These are phyloP conservation scores for Brachionus sp. DNA, from an alignment of 1,140 invertebrate species.

Conservation along the genomic window DNA sequence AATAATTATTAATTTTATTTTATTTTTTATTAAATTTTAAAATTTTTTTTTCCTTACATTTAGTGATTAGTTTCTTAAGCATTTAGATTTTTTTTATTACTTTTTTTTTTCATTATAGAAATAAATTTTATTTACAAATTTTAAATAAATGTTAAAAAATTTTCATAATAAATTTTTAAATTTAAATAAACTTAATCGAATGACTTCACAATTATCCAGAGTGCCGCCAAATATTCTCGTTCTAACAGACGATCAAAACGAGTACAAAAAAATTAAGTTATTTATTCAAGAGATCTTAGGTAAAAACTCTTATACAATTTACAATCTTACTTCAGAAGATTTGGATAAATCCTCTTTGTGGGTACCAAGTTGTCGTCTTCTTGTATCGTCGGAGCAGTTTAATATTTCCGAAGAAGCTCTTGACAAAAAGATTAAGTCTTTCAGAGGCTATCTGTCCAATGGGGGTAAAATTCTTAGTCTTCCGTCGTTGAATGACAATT, in stretches of 20 bases:
- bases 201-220: background rate
- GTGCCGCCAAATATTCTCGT: constrained; percentile 24
- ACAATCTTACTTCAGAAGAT: background rate
- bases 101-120: background rate
- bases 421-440: background rate
- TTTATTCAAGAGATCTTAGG: background rate
- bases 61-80: too few species aligned
- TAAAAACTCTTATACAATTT: constrained; percentile 20
- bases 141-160: background rate
- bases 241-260: background rate
- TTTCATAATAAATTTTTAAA: constrained; percentile 2
- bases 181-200: background rate
- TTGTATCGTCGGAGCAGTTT: background rate
- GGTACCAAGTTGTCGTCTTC: background rate
- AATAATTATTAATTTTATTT: background rate
- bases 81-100: background rate
- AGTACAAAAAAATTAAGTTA: background rate
- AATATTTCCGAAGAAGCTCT: background rate
- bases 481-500: background rate
- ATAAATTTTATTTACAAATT: background rate
- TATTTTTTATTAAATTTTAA: background rate
- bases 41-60: background rate
- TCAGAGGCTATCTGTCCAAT: background rate
- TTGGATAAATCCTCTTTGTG: background rate
- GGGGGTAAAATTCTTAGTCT: constrained; percentile 31